Percentiles rank a stretch among this genome's conserved stretches.
phyloP scores from a whole-genome alignment of 2,113 vertebrate species.

The Otus sunia region DNA sequence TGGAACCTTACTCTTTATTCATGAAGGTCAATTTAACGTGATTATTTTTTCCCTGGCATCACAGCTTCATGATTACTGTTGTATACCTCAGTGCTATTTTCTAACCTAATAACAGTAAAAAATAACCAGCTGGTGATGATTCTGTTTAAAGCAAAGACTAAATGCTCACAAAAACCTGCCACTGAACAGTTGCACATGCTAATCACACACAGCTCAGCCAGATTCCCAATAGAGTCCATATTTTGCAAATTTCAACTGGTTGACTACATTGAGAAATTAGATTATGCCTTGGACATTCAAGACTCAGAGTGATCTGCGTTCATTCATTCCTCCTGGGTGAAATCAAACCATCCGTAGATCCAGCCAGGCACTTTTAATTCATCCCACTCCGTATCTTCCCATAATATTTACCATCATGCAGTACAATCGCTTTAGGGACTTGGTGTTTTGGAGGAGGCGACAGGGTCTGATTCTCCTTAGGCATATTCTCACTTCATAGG shows the following conservation, averaged over 20 bases:
- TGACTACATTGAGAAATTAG: constrained; percentile 52
- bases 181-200: constrained; percentile 55
- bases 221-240: constrained; percentile 42
- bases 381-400: background rate
- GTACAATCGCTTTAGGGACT: background rate
- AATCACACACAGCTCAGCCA: constrained; percentile 47
- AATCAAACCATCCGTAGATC: constrained; percentile 16
- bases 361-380: constrained; percentile 10
- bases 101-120: constrained; percentile 73
- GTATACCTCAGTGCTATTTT: constrained; percentile 73
- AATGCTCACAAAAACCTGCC: constrained; percentile 39
- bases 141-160: constrained; percentile 63
- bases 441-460: background rate
- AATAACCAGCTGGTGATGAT: constrained; percentile 72
- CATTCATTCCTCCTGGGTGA: constrained; percentile 1
- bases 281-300: constrained; percentile 36
- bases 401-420: background rate
- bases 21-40: constrained; percentile 78
- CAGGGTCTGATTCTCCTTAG: background rate
- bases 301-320: background rate
- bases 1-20: constrained; percentile 77
- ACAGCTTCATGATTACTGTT: constrained; percentile 70
- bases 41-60: constrained; percentile 72
- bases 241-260: constrained; percentile 33
- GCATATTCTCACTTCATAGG: accelerated